Conservation (phyloP, 1,140 invertebrate species). For the Apocrypta bakeri region DNA sequence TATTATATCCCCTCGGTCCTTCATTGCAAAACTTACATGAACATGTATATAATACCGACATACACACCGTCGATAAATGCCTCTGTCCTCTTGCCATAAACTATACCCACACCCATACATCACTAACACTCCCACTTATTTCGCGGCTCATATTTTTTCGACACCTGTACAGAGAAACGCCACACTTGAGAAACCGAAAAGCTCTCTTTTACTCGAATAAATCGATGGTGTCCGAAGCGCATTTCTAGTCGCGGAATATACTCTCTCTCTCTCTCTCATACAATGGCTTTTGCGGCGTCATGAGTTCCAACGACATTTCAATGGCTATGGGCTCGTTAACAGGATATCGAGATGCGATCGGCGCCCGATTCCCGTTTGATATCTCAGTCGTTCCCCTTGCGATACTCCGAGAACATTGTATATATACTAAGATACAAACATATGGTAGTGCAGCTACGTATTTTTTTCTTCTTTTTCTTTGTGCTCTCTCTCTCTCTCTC, state of each 20-base stretch:
- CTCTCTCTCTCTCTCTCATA: too few relatives aligned
- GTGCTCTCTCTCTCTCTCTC: neutral
- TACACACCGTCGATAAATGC: too few relatives aligned
- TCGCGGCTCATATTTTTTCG: neutral
- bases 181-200: neutral
- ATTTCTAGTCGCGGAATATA: neutral
- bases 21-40: too few relatives aligned
- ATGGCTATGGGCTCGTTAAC: conserved; percentile 23
- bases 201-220: neutral
- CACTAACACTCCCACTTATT: too few relatives aligned
- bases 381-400: neutral
- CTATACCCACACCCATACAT: neutral
- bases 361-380: conserved; percentile 6
- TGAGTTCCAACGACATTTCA: conserved; percentile 10
- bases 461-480: neutral
- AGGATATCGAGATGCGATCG: conserved; percentile 2
- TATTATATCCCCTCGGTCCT: too few relatives aligned
- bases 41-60: too few relatives aligned
- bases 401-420: neutral
- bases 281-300: neutral
- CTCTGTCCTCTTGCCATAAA: too few relatives aligned
- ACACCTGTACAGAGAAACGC: neutral
- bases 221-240: neutral
- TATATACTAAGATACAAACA: neutral
- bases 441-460: neutral